A percentile compares a stretch with the other conserved stretches of the same genome.
phyloP scores from a whole-genome alignment of 2,113 vertebrate species.

The Oncorhynchus mykiss region DNA sequence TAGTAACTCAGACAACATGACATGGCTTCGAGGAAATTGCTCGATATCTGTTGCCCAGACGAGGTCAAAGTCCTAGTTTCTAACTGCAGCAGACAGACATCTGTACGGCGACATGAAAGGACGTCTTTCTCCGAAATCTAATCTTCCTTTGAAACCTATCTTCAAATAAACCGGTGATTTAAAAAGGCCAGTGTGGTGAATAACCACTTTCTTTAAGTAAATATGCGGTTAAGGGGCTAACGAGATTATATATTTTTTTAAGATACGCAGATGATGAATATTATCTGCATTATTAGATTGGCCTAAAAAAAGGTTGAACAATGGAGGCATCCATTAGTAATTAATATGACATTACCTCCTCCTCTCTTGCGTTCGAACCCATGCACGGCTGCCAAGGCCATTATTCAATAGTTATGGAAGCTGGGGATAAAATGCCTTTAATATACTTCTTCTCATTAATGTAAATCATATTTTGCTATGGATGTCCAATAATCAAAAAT shows the following conservation, averaged over 20 bases:
- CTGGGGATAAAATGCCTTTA: conserved; percentile 78
- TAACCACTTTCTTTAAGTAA: conserved; percentile 67
- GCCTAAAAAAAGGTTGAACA: conserved; percentile 69
- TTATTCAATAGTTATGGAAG: conserved; percentile 77
- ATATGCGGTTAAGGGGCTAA: conserved; percentile 48
- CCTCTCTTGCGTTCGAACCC: conserved; percentile 52
- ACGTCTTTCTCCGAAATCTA: conserved; percentile 32
- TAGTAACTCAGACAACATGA: conserved; percentile 7
- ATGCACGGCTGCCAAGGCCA: conserved; percentile 65
- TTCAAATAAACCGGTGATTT: conserved; percentile 67
- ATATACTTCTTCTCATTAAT: conserved; percentile 84
- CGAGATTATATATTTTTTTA: conserved; percentile 64
- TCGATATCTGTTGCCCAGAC: conserved; percentile 20
- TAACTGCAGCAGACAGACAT: conserved; percentile 47
- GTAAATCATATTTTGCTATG: conserved; percentile 84
- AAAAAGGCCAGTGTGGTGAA: conserved; percentile 49
- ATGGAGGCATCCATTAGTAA: conserved; percentile 77
- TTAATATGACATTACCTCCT: conserved; percentile 75
- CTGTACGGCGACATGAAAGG: conserved; percentile 47
- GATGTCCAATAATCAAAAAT: conserved; percentile 84
- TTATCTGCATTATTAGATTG: conserved; percentile 75
- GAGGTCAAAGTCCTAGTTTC: conserved; percentile 42
- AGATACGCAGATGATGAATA: conserved; percentile 73
- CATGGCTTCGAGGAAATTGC: conserved; percentile 28
- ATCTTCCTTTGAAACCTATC: conserved; percentile 61